A percentile compares a stretch with the other conserved stretches of the same genome.
Conservation (phyloP, 2,888 invertebrate species). For the Lasioglossum oenotherae region DNA sequence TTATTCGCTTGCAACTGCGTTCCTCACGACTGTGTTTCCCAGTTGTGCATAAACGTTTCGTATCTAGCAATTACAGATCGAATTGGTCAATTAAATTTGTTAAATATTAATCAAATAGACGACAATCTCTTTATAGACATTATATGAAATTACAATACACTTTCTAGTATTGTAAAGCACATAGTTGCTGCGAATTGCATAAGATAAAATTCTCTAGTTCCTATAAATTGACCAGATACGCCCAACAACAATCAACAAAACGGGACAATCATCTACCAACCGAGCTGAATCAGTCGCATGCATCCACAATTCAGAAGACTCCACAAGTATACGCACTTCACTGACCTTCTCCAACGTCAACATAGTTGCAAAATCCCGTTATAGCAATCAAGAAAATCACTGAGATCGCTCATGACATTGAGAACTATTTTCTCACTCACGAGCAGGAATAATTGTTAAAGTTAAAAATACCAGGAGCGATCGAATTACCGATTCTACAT, state of each 20-base stretch:
- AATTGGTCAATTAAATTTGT: neutral
- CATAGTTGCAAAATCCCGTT: neutral
- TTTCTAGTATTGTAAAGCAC: no score
- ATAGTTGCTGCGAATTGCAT: no score
- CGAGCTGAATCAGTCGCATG: neutral
- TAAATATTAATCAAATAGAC: neutral
- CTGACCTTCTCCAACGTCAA: neutral
- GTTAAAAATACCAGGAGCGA: neutral
- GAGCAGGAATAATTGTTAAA: neutral
- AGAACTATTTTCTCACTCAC: neutral
- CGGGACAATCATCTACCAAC: neutral
- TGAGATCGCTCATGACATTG: neutral
- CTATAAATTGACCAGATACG: neutral
- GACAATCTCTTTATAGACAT: neutral
- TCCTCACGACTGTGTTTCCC: neutral
- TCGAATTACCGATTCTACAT: no score
- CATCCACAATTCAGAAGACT: neutral
- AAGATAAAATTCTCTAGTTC: neutral
- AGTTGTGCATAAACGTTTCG: neutral
- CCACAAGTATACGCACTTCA: neutral
- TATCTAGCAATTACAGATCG: neutral
- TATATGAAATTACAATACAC: no score
- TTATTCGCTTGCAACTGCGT: neutral
- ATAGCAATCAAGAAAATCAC: neutral
- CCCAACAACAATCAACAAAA: neutral